These are phyloP conservation scores for Coendou prehensilis DNA, from an alignment of 2,797 vertebrate species.

Conservation along the genomic window DNA sequence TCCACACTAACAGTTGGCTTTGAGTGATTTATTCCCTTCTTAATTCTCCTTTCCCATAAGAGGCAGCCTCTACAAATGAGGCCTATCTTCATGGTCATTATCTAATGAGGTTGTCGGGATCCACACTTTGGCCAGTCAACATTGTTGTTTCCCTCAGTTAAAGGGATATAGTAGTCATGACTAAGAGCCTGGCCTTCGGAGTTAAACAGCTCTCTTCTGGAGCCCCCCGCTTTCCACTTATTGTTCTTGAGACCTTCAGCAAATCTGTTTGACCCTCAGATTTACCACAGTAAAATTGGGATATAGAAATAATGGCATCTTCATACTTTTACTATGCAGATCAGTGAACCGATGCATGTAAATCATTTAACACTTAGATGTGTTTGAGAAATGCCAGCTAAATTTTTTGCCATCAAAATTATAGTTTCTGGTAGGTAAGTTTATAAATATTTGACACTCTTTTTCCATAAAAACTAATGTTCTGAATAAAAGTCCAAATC, in stretches of 20 bases:
- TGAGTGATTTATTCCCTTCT: neutral
- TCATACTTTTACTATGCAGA: neutral
- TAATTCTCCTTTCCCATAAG: neutral
- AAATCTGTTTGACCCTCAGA: neutral
- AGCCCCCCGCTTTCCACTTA: neutral
- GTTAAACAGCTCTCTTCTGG: neutral
- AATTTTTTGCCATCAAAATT: constrained; percentile 18
- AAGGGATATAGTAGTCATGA: neutral
- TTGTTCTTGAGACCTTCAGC: neutral
- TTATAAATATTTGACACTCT: constrained; percentile 46
- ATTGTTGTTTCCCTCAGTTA: neutral
- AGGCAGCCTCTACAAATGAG: neutral
- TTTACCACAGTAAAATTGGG: neutral
- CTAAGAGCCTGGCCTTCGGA: neutral
- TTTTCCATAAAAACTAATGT: neutral
- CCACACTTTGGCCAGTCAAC: neutral
- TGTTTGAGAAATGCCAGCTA: constrained; percentile 10
- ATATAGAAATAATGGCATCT: neutral
- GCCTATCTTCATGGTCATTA: neutral
- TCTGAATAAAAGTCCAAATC: neutral
- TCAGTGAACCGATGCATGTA: neutral
- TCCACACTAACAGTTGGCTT: neutral
- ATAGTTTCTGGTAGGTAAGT: constrained; percentile 30
- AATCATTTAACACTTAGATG: neutral
- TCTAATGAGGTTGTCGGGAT: neutral